Evolutionary conservation across 2,113 vertebrate genomes (phyloP), one percentile per base, ranked within the genome.

Genomic region (Neogale vison): DNA sequence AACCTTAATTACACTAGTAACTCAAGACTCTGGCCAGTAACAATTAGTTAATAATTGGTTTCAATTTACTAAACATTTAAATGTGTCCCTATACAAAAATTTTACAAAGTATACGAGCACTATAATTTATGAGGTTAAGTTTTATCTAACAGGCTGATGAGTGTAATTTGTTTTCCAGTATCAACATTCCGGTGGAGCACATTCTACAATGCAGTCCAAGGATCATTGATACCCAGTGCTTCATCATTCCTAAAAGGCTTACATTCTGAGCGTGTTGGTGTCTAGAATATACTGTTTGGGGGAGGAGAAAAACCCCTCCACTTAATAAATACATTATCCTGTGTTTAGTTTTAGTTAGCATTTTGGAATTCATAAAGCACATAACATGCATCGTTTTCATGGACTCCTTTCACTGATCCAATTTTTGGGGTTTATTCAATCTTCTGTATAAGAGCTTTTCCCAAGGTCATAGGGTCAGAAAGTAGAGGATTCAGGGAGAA

Each of bases 11-110:
- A 93, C 31, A 65, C 34, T 86, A 90, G 79, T 93, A 96, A 88
- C 34, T 94, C 80, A 86, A 95, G 85, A 92, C 47, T 96, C 77
- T 92, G 77, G 39, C 50, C 93, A 96, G 88, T 94, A 92, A 93
- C 65, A 93, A 84, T 97, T 92, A 96, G 87, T 76, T 94, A 96
- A 72, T 95, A 95, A 90, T 90, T 95, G 76, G 71, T 42, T 88
- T 88, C 92, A 97, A 95, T 95, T 92, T 94, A 82, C 52, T 87
- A 91, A 96, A 82, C 88, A 94, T 76, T 97, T 96, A 97, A 95
- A 87, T 94, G n/a, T 84, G 69, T 69, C 57, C 20, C 23, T 91
- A 59, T 61, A 36, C 7, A 93, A 76, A 92, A 79, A 74, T 97
- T 95, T 83, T 81, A 94, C 17, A 84, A 93, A 95, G 23, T 88